Base-by-base conservation (phyloP, 2,113 vertebrate species). In the Triplophysa tibetana region DNA sequence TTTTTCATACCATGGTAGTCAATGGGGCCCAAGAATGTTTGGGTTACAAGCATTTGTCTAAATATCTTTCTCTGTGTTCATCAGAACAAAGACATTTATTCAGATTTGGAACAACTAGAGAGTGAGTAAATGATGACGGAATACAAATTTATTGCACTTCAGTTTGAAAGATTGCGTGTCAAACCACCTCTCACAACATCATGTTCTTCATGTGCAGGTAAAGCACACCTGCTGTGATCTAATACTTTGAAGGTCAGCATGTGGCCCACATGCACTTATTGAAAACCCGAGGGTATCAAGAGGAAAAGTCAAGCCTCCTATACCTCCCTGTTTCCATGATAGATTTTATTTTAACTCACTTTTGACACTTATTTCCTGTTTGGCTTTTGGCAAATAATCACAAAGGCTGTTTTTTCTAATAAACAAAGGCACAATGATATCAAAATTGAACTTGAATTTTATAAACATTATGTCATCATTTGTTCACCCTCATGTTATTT, bases 191-290 rank as follows among this genome's bases (percentile, higher is more conserved):
- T 0, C 97, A 98, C 92, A 98, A 98, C 87, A 98, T 98, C 89
- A 99, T 94, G 88, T 92, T 96, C 82, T 98, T 98, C 87, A 92
- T 95, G 87, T 99, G 97, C 80, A 98, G 95, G 89, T 98, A 99
- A 10, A 95, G 93, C 75, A 99, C 90, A 54, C 97, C 97, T 0
- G 93, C 90, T 8, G 92, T 96, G 0, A 99, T 96, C 91, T 99
- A 96, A 86, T 63, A 94, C 86, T 86, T 92, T 96, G 82, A 96
- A 95, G 17, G 96, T 99, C 16, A 98, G 90, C 95, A 98, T 96
- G 88, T 95, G 95, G 24, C 97, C 97, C 65, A 98, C 91, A 0
- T 97, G 97, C 88, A 97, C 94, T 79, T 94, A 97, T 29, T 87
- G 85, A 72, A 90, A 91, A 29, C 93, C 97, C 98, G 83, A 60